Conservation (phyloP, 2,888 invertebrate species). For the Chrysomela aeneicollis region DNA sequence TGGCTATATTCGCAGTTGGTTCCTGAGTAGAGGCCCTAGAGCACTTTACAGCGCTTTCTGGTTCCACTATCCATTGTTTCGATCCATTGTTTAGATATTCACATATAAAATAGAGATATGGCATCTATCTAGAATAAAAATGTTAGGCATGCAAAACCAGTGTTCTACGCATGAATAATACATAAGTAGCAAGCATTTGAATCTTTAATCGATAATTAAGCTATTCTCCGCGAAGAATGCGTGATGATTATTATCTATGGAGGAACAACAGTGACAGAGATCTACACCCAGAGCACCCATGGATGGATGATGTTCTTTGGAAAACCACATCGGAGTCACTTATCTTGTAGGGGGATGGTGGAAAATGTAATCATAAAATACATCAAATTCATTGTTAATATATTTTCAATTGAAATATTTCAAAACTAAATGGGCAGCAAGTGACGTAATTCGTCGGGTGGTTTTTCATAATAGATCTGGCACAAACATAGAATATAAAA, state of each 20-base stretch:
- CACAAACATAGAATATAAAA: too few species aligned
- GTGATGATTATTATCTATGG: background rate
- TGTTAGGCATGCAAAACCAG: background rate
- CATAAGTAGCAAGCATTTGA: slow-evolving; percentile 16
- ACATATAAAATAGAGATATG: background rate
- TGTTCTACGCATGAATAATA: slow-evolving; percentile 11
- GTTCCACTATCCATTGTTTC: background rate
- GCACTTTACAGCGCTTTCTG: background rate
- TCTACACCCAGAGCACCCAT: too few species aligned
- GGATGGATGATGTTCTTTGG: too few species aligned
- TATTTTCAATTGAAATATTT: too few species aligned
- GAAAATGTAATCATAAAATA: too few species aligned
- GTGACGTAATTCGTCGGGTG: too few species aligned
- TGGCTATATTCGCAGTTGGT: background rate
- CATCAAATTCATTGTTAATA: too few species aligned
- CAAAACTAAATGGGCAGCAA: too few species aligned
- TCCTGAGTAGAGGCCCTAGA: background rate
- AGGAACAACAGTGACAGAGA: background rate
- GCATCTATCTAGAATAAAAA: slow-evolving; percentile 4
- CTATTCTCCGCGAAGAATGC: slow-evolving; percentile 15
- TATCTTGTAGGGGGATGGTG: too few species aligned
- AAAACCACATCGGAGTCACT: too few species aligned
- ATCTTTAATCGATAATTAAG: slow-evolving; percentile 19
- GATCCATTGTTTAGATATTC: slow-evolving; percentile 2
- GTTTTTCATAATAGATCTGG: too few species aligned